Evolutionary conservation across 2,888 invertebrate genomes (phyloP).

Genomic region (Epirrhoe alternata): DNA sequence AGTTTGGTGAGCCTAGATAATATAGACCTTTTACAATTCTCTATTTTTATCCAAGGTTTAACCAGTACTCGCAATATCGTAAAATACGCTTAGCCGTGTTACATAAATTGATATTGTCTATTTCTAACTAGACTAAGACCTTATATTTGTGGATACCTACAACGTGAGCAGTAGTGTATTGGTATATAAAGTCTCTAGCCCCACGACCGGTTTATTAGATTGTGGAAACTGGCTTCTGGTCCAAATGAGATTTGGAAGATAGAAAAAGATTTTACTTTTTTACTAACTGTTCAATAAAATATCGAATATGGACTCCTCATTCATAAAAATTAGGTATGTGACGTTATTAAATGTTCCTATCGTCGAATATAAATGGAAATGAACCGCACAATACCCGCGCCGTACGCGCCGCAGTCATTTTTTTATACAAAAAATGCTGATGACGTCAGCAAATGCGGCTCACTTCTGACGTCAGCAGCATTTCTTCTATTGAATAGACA

Average conservation of each 20-base stretch:
- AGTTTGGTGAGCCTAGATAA: not conserved
- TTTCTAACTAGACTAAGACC: slow-evolving; percentile 16
- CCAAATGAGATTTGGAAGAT: slow-evolving; percentile 22
- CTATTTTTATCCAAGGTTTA: not conserved
- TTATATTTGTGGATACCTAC: slow-evolving; percentile 23
- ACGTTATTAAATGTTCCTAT: too few species aligned
- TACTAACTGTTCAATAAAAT: slow-evolving; percentile 10
- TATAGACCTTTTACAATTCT: not conserved
- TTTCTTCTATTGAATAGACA: too few species aligned
- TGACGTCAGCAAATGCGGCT: too few species aligned
- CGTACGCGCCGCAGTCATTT: too few species aligned
- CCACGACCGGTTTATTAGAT: slow-evolving; percentile 27
- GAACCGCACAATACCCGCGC: too few species aligned
- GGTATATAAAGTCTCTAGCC: slow-evolving; percentile 15
- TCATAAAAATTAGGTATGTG: too few species aligned
- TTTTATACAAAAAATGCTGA: too few species aligned
- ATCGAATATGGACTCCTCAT: not conserved
- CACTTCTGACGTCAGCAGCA: too few species aligned
- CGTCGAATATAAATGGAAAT: too few species aligned
- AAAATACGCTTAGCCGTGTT: not conserved
- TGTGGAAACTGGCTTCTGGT: slow-evolving; percentile 26
- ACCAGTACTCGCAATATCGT: not conserved
- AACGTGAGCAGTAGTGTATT: slow-evolving; percentile 5
- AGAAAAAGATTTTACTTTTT: slow-evolving; percentile 20
- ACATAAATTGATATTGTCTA: not conserved